phyloP scores from a whole-genome alignment of 2,113 vertebrate genomes.

The Lepus europaeus region DNA sequence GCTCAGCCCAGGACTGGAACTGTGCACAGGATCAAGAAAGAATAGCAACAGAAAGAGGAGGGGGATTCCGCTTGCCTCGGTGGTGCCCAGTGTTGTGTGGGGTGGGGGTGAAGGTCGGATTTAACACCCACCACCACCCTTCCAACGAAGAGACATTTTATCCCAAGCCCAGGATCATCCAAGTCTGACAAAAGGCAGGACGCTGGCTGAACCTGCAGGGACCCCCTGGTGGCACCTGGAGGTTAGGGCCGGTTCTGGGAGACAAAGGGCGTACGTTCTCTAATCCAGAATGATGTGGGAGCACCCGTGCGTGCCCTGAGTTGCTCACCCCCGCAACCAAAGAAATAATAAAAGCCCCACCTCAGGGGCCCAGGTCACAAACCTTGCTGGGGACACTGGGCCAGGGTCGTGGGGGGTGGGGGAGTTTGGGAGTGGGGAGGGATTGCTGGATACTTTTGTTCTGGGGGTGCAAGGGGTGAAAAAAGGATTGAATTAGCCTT shows the following conservation, averaged over 20 bases:
- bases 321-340: not conserved
- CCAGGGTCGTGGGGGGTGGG: not conserved
- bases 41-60: not conserved
- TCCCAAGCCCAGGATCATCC: not conserved
- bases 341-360: not conserved
- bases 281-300: conserved; percentile 11
- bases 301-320: not conserved
- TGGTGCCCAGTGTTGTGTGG: not conserved
- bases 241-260: not conserved
- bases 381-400: not conserved
- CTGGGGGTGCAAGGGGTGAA: not conserved
- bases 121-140: not conserved
- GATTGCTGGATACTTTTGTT: conserved; percentile 9
- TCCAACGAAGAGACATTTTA: not conserved
- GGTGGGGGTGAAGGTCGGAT: not conserved
- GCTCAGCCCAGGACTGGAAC: conserved; percentile 18
- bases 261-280: not conserved
- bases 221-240: not conserved
- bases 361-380: not conserved
- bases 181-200: not conserved
- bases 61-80: not conserved
- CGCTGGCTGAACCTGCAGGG: not conserved
- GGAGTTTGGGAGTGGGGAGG: not conserved
- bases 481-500: conserved; percentile 21
- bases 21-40: not conserved